Base-by-base conservation (phyloP, 2,888 invertebrate genomes). In the Philopedon plagiatum region DNA sequence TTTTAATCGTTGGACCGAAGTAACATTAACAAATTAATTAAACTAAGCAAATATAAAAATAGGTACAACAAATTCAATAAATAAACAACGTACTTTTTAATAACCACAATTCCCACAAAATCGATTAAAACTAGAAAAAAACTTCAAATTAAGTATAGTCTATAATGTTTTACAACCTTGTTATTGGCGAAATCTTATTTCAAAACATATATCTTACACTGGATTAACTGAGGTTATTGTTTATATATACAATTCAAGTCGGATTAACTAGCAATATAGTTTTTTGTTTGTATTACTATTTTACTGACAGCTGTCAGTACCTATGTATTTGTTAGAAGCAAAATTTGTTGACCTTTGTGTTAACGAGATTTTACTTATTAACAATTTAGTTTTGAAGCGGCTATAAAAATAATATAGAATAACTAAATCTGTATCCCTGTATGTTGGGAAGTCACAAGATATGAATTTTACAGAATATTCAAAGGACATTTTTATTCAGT, bases 221-320 rank as follows among this genome's bases (percentile, higher is more conserved):
- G 29, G 51, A 54, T 54, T 29, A 54, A 29, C 29, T 29, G 7
- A 51, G 29, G 5, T 54, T 54, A 29, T 29, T 54, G 9, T 13
- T 15, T 46, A 15, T 41, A 18, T 34, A 34, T 3, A 23, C 46
- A 19, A 46, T n/a, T 46, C 21, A 46, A 54, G 29, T 54, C 15
- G 29, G 15, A 54, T 54, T 29, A 29, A 54, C 29, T 29, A 32
- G 15, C 9, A 54, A 11, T 54, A 54, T 32, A 29, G 18, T 26
- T 29, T 44, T 51, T 49, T 15, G 51, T 29, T 26, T 51, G 29
- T 29, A 26, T 54, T 15, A n/a, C 29, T 29, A 29, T 54, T 54
- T 54, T 54, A 54, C n/a, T 54, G 29, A 54, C 18, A 9, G 51
- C 18, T 54, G 51, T 54, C 51, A 54, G 11, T 54, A n/a, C n/a